Evolutionary conservation across 2,797 vertebrate genomes (phyloP), one percentile per base, ranked within the genome.

Genomic region (Xenentodon cancila): DNA sequence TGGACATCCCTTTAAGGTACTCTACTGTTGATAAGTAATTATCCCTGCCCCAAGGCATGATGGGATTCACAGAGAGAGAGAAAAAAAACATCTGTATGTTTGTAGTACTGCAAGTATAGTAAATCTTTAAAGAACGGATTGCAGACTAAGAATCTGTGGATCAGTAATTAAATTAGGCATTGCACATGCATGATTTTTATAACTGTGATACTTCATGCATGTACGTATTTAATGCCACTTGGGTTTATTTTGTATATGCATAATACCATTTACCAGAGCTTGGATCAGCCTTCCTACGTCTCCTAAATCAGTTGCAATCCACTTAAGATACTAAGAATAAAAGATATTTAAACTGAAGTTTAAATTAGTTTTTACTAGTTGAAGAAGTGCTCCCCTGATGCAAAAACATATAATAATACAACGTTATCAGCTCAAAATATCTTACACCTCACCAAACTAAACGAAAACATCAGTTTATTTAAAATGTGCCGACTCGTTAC

Each of bases 161-260:
- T 85, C 80, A 73, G 79, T 91, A 90, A 92, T 90, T 90, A 67
- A 91, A 92, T 92, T 87, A 91, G 73, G 1, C 34, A 74, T 73
- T 11, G 21, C 50, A 40, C 43, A 21, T 44, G 67, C 46, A n/a
- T 22, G 49, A 53, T 68, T 77, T 82, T 56, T 53, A 7, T 45
- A 43, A 63, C 32, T 53, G 7, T 27, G 71, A 54, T 56, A 55
- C 37, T 49, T 47, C 67, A 68, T 46, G 68, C 30, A 58, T 61
- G 51, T 32, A 9, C 79, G 76, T 56, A 37, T 82, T 82, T 80
- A 78, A 84, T 58, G 58, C 66, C 68, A 40, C 60, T 77, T 68
- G 57, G 52, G 45, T 73, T 72, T 74, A 76, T 71, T 80, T 75
- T 53, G 18, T 66, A 19, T n/a, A 51, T 30, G 47, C 42, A 27